Conservation (phyloP, 2,113 vertebrate genomes). For the Galbula dea region DNA sequence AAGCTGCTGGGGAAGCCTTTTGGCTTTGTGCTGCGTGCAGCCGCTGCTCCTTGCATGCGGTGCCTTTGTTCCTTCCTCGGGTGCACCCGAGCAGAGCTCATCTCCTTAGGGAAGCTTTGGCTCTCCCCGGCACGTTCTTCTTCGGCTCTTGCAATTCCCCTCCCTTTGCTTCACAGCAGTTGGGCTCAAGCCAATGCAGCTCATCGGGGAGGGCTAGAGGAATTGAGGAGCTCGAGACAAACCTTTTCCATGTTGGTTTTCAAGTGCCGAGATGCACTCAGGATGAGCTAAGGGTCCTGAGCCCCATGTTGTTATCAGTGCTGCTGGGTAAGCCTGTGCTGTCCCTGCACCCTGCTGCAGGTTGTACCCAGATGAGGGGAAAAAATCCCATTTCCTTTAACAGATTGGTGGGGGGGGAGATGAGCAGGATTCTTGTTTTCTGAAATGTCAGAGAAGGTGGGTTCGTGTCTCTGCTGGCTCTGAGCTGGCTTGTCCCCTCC, state of each 20-base stretch:
- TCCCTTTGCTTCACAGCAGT: rapidly evolving
- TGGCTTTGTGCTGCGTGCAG: neutral
- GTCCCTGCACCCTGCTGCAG: neutral
- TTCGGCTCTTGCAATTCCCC: neutral
- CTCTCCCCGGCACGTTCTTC: neutral
- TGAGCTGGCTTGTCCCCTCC: neutral
- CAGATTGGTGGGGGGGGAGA: neutral
- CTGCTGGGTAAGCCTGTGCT: neutral
- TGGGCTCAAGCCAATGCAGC: neutral
- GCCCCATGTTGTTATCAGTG: rapidly evolving
- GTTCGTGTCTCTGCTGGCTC: neutral
- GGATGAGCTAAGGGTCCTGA: neutral
- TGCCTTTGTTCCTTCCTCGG: slow-evolving; percentile 30
- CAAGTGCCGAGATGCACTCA: neutral
- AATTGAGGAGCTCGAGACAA: rapidly evolving
- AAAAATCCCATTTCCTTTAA: neutral
- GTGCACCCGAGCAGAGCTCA: neutral
- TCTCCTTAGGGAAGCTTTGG: neutral
- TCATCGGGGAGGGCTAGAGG: neutral
- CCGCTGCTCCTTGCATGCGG: neutral
- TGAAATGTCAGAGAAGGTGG: neutral
- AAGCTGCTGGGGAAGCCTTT: neutral
- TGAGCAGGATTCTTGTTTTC: neutral
- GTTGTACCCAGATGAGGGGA: neutral
- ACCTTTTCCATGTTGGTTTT: neutral